Conservation (phyloP, 2,797 vertebrate genomes). For the Danio kyathit region DNA sequence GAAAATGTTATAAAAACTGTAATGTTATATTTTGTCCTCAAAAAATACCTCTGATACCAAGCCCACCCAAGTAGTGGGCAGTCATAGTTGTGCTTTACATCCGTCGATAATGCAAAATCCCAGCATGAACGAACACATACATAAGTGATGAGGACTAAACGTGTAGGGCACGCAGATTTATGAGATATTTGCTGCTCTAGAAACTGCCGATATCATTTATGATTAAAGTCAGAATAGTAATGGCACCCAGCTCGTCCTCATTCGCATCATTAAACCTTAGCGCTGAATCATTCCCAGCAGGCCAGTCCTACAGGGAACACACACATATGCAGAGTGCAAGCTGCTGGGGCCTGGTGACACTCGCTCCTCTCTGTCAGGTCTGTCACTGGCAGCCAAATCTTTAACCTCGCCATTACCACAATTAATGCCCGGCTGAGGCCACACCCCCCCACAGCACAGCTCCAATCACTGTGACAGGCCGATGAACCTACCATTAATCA, state of each 20-base stretch:
- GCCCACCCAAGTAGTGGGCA: background rate
- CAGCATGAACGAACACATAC: conserved; percentile 5
- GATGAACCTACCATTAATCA: conserved; percentile 41
- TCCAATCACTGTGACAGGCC: conserved; percentile 5
- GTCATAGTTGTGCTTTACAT: background rate
- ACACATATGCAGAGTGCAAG: conserved; percentile 32
- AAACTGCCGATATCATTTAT: conserved; percentile 36
- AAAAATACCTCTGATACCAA: background rate
- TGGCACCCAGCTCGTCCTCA: conserved; percentile 6
- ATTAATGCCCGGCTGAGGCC: conserved; percentile 45
- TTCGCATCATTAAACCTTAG: conserved; percentile 47
- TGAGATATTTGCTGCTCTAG: conserved; percentile 27
- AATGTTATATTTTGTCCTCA: background rate
- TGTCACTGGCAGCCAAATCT: conserved; percentile 43
- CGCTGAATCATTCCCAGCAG: conserved; percentile 52
- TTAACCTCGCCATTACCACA: conserved; percentile 51
- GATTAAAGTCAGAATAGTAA: conserved; percentile 42
- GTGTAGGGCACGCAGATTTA: conserved; percentile 18
- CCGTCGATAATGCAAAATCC: conserved; percentile 2
- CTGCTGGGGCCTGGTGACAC: conserved; percentile 21
- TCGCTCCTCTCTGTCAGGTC: conserved; percentile 36
- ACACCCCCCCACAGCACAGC: conserved; percentile 28
- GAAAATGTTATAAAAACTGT: background rate
- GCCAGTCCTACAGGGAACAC: conserved; percentile 30
- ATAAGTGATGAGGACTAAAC: conserved; percentile 34